Evolutionary conservation across 2,113 vertebrate species (phyloP).

Genomic region (Leptobrachium leishanense): DNA sequence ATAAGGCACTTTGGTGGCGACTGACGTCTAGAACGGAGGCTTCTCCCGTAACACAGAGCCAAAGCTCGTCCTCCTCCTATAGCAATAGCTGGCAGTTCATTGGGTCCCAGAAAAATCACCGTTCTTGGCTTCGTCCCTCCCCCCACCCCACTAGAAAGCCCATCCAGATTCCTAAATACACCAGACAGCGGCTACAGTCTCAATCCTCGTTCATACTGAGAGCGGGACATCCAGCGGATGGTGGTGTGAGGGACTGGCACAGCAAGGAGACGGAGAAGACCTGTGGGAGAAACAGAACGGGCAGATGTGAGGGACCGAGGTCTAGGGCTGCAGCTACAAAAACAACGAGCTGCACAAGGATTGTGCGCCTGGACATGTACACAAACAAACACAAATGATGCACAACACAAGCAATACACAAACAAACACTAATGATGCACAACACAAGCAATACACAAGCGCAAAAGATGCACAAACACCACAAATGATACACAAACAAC

Average conservation of each 20-base stretch:
- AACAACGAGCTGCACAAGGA: no score
- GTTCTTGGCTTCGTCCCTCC: not conserved
- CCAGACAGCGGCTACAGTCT: not conserved
- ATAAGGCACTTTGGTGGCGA: conserved; percentile 28
- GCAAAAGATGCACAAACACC: no score
- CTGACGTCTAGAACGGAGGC: not conserved
- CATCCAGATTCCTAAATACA: no score
- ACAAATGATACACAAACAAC: no score
- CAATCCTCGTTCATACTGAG: not conserved
- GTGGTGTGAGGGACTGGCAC: not conserved
- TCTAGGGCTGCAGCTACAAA: not conserved
- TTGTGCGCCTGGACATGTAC: no score
- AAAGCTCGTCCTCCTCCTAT: not conserved
- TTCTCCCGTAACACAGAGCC: not conserved
- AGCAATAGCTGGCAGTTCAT: conserved; percentile 9
- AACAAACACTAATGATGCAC: no score
- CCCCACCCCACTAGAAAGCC: not conserved
- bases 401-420: no score
- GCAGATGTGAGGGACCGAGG: not conserved
- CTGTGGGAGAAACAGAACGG: not conserved
- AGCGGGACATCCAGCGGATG: not conserved
- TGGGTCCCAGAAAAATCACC: not conserved
- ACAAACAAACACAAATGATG: no score
- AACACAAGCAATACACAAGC: no score
- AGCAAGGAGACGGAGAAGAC: not conserved